phyloP scores from a whole-genome alignment of 2,113 vertebrate species.

The Cariama cristata region DNA sequence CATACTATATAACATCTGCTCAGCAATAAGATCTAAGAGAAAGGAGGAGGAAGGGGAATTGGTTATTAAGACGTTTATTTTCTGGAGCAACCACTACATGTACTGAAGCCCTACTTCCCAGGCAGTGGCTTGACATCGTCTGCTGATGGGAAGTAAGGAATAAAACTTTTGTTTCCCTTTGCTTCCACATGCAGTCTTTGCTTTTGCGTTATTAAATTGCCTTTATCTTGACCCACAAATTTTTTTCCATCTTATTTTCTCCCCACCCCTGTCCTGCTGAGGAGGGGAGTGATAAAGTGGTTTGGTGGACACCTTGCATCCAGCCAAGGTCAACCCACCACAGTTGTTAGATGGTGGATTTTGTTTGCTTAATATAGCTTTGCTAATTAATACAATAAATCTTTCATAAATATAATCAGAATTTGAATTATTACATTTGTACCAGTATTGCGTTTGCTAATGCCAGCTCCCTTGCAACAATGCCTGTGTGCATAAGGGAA shows the following conservation, averaged over 20 bases:
- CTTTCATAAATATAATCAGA: neutral
- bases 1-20: neutral
- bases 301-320: neutral
- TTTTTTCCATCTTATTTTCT: neutral
- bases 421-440: neutral
- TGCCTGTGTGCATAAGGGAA: neutral
- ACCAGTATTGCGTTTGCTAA: neutral
- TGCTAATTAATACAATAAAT: neutral
- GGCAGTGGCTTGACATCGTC: fast-evolving
- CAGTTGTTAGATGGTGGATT: neutral
- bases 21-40: neutral
- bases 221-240: neutral
- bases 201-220: neutral
- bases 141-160: neutral
- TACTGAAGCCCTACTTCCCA: neutral
- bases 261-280: neutral
- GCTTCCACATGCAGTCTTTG: neutral
- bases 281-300: neutral
- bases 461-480: neutral
- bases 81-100: neutral
- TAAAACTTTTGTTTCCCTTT: neutral
- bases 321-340: neutral
- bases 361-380: neutral
- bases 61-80: neutral
- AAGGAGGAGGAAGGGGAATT: neutral